Percentiles rank a stretch among this genome's conserved stretches.
These are phyloP conservation scores for Pachymerium ferrugineum DNA, from an alignment of 2,888 invertebrate genomes.

Conservation along the genomic window DNA sequence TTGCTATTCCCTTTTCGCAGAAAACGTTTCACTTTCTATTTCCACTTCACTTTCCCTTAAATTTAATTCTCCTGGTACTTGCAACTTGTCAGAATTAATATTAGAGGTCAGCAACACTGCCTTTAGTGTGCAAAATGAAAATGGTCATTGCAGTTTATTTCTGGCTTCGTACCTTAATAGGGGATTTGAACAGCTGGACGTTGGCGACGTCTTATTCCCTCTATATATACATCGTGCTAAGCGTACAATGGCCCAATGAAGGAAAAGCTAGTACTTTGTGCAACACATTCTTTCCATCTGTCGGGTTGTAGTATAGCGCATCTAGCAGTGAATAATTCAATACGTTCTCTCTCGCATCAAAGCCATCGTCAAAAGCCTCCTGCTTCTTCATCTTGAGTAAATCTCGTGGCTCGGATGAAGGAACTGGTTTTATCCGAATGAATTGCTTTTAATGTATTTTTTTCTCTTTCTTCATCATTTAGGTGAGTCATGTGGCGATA, in stretches of 20 bases:
- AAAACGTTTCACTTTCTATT: no score
- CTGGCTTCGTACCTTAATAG: no score
- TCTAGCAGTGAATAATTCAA: conserved; percentile 16
- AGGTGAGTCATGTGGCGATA: neutral
- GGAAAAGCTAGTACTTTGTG: conserved; percentile 7
- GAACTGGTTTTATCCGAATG: neutral
- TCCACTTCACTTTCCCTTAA: no score
- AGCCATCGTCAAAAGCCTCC: conserved; percentile 9
- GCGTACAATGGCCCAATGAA: neutral
- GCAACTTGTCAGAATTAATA: no score
- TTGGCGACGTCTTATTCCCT: no score
- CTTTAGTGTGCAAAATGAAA: no score
- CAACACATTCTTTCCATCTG: conserved; percentile 1
- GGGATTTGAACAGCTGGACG: no score
- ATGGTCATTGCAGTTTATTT: no score
- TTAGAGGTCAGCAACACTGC: no score
- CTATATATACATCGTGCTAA: no score
- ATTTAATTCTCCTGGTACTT: no score
- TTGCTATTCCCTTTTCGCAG: no score
- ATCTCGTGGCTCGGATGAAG: neutral
- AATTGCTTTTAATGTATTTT: neutral
- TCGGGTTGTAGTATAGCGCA: conserved; percentile 2
- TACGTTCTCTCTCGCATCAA: neutral
- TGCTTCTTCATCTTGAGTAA: neutral
- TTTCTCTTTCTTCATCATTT: neutral